These are phyloP conservation scores for Megalonaias nervosa DNA, from an alignment of 1,140 invertebrate genomes.

Conservation along the genomic window DNA sequence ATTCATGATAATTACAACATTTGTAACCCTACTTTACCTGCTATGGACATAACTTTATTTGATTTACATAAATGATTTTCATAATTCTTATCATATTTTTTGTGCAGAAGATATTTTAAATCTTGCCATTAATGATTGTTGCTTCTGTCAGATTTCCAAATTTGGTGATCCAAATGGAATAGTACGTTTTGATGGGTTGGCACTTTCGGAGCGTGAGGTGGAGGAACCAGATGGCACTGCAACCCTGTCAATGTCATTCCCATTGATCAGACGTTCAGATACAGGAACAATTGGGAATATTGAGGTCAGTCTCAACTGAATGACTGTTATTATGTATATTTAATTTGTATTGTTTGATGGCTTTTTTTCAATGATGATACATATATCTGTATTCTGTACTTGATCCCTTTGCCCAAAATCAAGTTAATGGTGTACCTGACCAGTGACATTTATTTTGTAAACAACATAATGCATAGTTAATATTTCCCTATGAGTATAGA, in stretches of 20 bases:
- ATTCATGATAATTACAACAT: too few relatives aligned
- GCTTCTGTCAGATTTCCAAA: constrained; percentile 56
- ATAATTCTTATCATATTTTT: neutral
- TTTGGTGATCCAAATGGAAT: constrained; percentile 68
- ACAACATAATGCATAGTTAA: too few relatives aligned
- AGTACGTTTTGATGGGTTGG: constrained; percentile 54
- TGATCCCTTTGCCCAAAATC: too few relatives aligned
- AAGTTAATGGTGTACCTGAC: too few relatives aligned
- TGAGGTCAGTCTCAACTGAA: constrained; percentile 39
- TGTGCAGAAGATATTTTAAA: neutral
- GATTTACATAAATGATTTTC: neutral
- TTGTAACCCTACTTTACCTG: neutral
- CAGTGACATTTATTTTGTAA: too few relatives aligned
- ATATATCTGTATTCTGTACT: too few relatives aligned
- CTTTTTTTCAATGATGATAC: too few relatives aligned
- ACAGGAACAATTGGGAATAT: constrained; percentile 56
- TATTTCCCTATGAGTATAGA: too few relatives aligned
- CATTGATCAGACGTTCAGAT: constrained; percentile 47
- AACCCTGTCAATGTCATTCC: constrained; percentile 51
- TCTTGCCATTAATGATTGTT: neutral
- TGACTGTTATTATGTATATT: too few relatives aligned
- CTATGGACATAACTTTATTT: neutral
- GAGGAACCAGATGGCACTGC: constrained; percentile 55
- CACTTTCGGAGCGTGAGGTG: constrained; percentile 41
- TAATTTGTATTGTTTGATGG: too few relatives aligned